phyloP scores from a whole-genome alignment of 1,140 invertebrate species.

The Drosophila sp. region DNA sequence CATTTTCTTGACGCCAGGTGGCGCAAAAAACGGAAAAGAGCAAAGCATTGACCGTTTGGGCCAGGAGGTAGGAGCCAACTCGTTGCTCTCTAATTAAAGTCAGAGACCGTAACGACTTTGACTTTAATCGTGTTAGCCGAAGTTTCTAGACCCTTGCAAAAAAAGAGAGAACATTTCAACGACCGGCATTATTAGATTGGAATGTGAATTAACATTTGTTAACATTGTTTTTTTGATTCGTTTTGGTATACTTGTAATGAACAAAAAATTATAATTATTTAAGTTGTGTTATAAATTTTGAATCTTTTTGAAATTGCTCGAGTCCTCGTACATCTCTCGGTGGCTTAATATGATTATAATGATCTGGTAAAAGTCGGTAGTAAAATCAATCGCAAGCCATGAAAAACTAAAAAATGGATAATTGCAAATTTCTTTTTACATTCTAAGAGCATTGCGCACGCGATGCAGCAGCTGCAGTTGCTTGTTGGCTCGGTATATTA shows the following conservation, averaged over 20 bases:
- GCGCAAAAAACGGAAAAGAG: conserved; percentile 51
- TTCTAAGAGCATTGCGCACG: conserved; percentile 64
- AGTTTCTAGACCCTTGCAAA: too few relatives aligned
- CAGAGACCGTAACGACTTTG: neutral
- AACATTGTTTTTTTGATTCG: too few relatives aligned
- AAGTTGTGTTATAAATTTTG: too few relatives aligned
- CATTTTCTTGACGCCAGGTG: conserved; percentile 62
- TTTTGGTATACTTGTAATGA: too few relatives aligned
- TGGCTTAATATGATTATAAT: conserved; percentile 76
- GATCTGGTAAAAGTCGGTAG: conserved; percentile 24
- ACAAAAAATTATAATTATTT: too few relatives aligned
- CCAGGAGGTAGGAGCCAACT: too few relatives aligned
- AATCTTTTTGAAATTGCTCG: too few relatives aligned
- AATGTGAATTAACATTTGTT: too few relatives aligned
- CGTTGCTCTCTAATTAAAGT: conserved; percentile 60
- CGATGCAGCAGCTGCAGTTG: conserved; percentile 47
- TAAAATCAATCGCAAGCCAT: neutral
- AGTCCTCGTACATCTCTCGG: conserved; percentile 16
- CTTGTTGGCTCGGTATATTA: neutral
- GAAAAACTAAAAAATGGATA: conserved; percentile 14
- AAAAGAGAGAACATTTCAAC: too few relatives aligned
- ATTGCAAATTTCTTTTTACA: neutral
- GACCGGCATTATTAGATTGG: too few relatives aligned
- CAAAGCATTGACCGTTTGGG: conserved; percentile 4
- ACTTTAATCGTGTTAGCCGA: too few relatives aligned